These are phyloP conservation scores for Cervus canadensis DNA, from an alignment of 2,113 vertebrate genomes.

Conservation along the genomic window DNA sequence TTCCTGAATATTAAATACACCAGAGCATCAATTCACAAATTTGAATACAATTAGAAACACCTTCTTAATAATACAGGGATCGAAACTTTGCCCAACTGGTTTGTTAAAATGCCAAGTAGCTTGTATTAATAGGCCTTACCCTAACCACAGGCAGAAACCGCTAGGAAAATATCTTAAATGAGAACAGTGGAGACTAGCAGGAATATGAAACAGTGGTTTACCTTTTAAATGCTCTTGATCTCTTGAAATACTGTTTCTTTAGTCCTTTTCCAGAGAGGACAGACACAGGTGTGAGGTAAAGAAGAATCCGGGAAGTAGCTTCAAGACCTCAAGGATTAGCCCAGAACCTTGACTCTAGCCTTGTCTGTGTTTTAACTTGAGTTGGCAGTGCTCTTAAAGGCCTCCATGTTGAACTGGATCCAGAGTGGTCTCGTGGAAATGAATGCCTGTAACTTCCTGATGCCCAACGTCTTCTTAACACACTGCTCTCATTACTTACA, in stretches of 20 bases:
- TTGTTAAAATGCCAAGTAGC: not conserved
- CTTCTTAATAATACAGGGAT: not conserved
- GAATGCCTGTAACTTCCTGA: slow-evolving; percentile 31
- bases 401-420: not conserved
- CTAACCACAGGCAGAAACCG: not conserved
- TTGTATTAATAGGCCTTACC: not conserved
- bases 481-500: not conserved
- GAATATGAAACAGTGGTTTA: slow-evolving; percentile 46
- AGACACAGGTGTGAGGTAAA: not conserved
- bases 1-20: slow-evolving; percentile 17
- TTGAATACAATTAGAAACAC: not conserved
- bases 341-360: not conserved
- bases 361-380: not conserved
- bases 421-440: not conserved
- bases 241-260: slow-evolving; percentile 1
- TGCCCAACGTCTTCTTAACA: slow-evolving; percentile 30
- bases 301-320: not conserved
- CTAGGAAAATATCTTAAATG: slow-evolving; percentile 23
- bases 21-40: not conserved
- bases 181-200: not conserved
- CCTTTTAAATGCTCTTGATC: slow-evolving; percentile 32
- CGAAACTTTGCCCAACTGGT: not conserved
- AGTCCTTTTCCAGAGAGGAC: slow-evolving; percentile 10
- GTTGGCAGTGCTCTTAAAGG: not conserved
- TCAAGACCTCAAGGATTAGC: not conserved